Evolutionary conservation across 2,888 invertebrate species (phyloP).

Genomic region (Bhutanitis thaidina): DNA sequence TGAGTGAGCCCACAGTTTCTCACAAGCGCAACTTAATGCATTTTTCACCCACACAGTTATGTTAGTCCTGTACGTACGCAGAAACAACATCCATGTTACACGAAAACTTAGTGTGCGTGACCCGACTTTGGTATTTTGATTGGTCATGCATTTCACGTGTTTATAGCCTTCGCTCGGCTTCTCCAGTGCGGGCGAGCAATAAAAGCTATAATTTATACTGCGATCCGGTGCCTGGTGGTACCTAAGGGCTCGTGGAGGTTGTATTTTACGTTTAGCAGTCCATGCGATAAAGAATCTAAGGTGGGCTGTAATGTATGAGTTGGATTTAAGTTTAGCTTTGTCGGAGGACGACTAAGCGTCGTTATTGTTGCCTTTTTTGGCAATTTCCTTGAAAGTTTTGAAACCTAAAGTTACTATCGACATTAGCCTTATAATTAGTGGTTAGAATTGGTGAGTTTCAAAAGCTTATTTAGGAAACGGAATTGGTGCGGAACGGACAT

Average conservation of each 20-base stretch:
- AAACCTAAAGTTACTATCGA: no score
- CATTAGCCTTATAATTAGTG: no score
- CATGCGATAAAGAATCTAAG: constrained; percentile 15
- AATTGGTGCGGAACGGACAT: no score
- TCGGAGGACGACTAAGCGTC: neutral
- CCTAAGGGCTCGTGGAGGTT: constrained; percentile 48
- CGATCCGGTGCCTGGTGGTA: constrained; percentile 38
- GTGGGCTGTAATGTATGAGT: constrained; percentile 14
- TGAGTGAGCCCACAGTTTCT: constrained; percentile 39
- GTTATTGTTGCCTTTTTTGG: no score
- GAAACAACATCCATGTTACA: constrained; percentile 5
- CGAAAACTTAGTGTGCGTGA: constrained; percentile 36
- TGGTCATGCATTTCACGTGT: constrained; percentile 80
- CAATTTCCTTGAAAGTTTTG: no score
- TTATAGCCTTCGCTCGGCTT: constrained; percentile 59
- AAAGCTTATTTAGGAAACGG: no score
- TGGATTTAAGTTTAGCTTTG: constrained; percentile 7
- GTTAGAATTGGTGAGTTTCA: no score
- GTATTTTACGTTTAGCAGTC: constrained; percentile 40
- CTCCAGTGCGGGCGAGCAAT: constrained; percentile 61
- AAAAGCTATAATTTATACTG: constrained; percentile 69
- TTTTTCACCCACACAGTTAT: constrained; percentile 43
- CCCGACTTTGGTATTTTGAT: constrained; percentile 78
- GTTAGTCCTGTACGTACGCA: constrained; percentile 23
- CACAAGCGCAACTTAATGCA: constrained; percentile 44